Evolutionary conservation across 2,888 invertebrate species (phyloP).

Genomic region (Argyresthia albistria): DNA sequence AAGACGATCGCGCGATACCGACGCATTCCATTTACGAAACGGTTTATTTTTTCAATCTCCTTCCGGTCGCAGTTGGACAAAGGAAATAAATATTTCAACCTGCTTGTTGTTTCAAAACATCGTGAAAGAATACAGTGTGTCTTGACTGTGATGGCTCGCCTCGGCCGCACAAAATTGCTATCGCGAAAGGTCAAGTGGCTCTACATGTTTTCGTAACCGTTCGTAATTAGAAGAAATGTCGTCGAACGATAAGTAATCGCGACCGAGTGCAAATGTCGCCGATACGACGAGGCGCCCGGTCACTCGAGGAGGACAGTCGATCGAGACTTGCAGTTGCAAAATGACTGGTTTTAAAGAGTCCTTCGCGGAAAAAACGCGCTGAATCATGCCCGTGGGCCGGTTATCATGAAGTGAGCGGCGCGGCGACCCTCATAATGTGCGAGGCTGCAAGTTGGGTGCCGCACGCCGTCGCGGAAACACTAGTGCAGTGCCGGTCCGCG

Average conservation of each 20-base stretch:
- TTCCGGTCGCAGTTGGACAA: slow-evolving; percentile 9
- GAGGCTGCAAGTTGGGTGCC: slow-evolving; percentile 67
- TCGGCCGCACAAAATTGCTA: background rate
- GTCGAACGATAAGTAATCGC: slow-evolving; percentile 50
- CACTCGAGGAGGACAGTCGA: background rate
- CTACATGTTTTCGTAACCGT: slow-evolving; percentile 25
- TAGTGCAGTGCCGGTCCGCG: slow-evolving; percentile 43
- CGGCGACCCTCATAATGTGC: slow-evolving; percentile 34
- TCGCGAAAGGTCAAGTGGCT: slow-evolving; percentile 2
- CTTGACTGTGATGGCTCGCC: background rate
- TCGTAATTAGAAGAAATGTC: slow-evolving; percentile 40
- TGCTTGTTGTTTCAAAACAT: background rate
- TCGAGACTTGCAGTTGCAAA: background rate
- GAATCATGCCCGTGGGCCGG: slow-evolving; percentile 65
- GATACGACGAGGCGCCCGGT: slow-evolving; percentile 1
- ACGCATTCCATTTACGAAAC: background rate
- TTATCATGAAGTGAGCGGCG: slow-evolving; percentile 44
- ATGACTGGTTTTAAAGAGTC: slow-evolving; percentile 25
- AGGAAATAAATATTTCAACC: slow-evolving; percentile 7
- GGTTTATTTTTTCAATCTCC: slow-evolving; percentile 12
- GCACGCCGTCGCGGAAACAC: slow-evolving; percentile 59
- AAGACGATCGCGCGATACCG: slow-evolving; percentile 18
- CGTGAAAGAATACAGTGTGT: background rate
- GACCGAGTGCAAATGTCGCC: slow-evolving; percentile 61
- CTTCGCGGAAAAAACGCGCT: slow-evolving; percentile 58